Evolutionary conservation across 2,888 invertebrate species (phyloP).

Genomic region (Diaperis boleti): DNA sequence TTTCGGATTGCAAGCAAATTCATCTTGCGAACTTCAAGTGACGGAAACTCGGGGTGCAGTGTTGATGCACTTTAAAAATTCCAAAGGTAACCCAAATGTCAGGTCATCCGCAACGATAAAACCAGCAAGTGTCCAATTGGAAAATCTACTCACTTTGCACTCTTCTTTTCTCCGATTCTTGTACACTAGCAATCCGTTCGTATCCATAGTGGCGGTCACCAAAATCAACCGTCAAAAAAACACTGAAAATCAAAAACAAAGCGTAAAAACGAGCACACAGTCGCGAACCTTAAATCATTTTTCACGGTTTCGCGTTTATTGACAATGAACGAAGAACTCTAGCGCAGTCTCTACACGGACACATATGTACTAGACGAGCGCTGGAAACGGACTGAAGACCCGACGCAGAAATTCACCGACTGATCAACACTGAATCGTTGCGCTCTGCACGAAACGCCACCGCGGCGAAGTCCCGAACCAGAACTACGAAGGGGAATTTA

Average conservation of each 20-base stretch:
- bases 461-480: conserved; percentile 28
- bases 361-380: conserved; percentile 32
- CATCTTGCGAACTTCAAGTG: no score
- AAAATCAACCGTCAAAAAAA: conserved; percentile 11
- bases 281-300: conserved; percentile 32
- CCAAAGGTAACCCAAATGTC: conserved; percentile 19
- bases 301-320: conserved; percentile 4
- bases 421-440: conserved; percentile 13
- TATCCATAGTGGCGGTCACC: conserved; percentile 25
- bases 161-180: conserved; percentile 23
- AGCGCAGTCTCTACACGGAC: conserved; percentile 34
- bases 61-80: conserved; percentile 25
- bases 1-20: no score
- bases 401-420: conserved; percentile 11
- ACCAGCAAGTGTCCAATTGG: conserved; percentile 1
- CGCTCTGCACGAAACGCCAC: conserved; percentile 18
- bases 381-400: conserved; percentile 27
- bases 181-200: conserved; percentile 13
- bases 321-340: conserved; percentile 16
- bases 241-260: conserved; percentile 25
- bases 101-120: conserved; percentile 17
- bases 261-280: conserved; percentile 14
- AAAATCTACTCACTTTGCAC: conserved; percentile 22
- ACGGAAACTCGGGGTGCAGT: no score
- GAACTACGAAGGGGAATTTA: conserved; percentile 12